Conservation (phyloP, 64 coral and sea anemone genomes). For the Pocillopora damicornis region DNA sequence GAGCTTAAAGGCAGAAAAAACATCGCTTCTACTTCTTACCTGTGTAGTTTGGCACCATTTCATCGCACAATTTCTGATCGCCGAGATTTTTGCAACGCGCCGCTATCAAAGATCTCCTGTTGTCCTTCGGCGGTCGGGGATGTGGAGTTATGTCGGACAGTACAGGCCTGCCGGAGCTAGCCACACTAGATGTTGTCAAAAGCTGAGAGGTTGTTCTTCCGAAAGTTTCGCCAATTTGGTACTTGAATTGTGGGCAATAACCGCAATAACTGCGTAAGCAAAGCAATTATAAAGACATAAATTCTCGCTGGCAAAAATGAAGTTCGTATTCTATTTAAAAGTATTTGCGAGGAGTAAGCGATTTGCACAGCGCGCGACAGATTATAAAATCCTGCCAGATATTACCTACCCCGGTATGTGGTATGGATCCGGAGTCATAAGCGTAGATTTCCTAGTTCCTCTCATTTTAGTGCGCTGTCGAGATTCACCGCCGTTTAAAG, state of each 20-base stretch:
- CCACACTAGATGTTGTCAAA: conserved; percentile 64
- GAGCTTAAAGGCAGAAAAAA: not conserved
- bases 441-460: conserved; percentile 73
- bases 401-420: conserved; percentile 89
- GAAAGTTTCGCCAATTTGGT: conserved; percentile 98
- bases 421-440: conserved; percentile 98
- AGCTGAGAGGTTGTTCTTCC: conserved; percentile 79
- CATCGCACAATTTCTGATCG: conserved; percentile 85
- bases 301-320: not conserved
- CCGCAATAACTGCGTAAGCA: conserved; percentile 77
- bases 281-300: conserved; percentile 5
- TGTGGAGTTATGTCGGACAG: conserved; percentile 67
- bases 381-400: not conserved
- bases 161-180: conserved; percentile 79
- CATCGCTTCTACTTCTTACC: conserved; percentile 37
- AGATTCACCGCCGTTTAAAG: not conserved
- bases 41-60: conserved; percentile 97
- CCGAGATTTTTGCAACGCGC: conserved; percentile 75
- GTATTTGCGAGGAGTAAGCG: not conserved
- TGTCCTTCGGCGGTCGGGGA: conserved; percentile 57
- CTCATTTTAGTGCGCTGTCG: conserved; percentile 11
- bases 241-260: conserved; percentile 98
- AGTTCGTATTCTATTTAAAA: not conserved
- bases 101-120: conserved; percentile 54
- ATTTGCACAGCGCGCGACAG: not conserved